phyloP scores from a whole-genome alignment of 2,113 vertebrate genomes.

The Aspiorhynchus laticeps region DNA sequence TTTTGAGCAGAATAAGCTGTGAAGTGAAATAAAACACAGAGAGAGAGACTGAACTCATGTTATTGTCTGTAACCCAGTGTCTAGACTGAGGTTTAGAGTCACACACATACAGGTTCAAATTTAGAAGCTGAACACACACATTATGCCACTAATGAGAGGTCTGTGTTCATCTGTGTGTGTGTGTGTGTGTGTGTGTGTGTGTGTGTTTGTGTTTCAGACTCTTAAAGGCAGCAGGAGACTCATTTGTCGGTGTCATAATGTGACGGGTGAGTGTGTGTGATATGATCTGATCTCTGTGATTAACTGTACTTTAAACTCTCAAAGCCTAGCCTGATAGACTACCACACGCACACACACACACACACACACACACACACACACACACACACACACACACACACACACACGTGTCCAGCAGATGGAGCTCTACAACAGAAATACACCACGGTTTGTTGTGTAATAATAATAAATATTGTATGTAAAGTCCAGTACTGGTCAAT shows the following conservation, averaged over 20 bases:
- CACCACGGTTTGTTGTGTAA: background rate
- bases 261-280: background rate
- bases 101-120: background rate
- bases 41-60: background rate
- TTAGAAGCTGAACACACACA: conserved; percentile 7
- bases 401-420: background rate
- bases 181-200: background rate
- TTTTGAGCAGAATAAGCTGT: background rate
- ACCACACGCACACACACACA: too few species aligned
- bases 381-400: too few species aligned
- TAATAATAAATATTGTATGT: background rate
- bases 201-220: too few species aligned
- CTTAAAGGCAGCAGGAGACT: background rate
- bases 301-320: conserved; percentile 9
- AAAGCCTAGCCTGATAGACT: background rate
- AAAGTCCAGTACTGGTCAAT: background rate
- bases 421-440: background rate
- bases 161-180: background rate
- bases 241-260: background rate
- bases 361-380: too few species aligned
- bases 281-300: conserved; percentile 10
- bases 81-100: background rate
- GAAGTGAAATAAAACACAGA: background rate
- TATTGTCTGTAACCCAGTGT: background rate
- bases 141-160: background rate